Conservation (phyloP, 2,113 vertebrate genomes). For the Picathartes gymnocephalus region DNA sequence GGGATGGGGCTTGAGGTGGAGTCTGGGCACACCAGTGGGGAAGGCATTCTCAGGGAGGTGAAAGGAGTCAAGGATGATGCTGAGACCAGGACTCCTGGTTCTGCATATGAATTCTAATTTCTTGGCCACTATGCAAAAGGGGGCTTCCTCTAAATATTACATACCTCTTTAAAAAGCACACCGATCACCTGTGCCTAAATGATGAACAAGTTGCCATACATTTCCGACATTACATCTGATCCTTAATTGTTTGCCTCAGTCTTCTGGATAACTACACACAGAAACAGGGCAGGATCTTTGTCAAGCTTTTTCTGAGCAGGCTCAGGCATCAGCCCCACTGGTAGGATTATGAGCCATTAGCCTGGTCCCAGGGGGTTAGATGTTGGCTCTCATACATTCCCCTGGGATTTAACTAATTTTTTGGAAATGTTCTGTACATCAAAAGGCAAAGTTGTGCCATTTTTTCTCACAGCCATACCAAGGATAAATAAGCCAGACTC, state of each 20-base stretch:
- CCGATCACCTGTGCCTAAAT: background rate
- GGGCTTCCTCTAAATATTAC: background rate
- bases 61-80: background rate
- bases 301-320: background rate
- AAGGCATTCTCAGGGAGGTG: background rate
- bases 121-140: background rate
- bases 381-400: background rate
- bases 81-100: background rate
- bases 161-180: background rate
- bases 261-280: background rate
- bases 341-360: background rate
- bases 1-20: background rate
- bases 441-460: background rate
- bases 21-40: fast-evolving
- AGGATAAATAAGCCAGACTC: background rate
- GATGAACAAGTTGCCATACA: background rate
- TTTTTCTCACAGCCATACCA: background rate
- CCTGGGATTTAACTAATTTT: background rate
- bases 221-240: background rate
- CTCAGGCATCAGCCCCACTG: background rate
- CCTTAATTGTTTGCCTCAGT: background rate
- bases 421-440: background rate
- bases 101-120: background rate
- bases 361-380: background rate
- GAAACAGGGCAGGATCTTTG: background rate